Percentiles rank a stretch among this genome's conserved stretches.
Evolutionary conservation across 2,113 vertebrate genomes (phyloP).

Genomic region (Psephotus haematonotus): DNA sequence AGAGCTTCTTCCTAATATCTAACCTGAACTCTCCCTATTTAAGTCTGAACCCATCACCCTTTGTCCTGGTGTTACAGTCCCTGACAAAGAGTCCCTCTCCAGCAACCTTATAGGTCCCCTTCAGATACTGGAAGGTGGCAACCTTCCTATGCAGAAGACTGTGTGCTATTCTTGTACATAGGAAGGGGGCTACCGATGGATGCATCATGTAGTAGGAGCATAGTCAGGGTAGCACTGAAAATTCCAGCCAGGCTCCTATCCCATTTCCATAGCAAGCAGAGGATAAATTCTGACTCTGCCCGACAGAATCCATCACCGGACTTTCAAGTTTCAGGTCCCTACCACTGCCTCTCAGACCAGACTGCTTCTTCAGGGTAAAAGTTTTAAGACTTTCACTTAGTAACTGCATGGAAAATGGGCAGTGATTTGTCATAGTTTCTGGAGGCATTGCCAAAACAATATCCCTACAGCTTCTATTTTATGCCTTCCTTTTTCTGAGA

Average conservation of each 20-base stretch:
- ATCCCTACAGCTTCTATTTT: background rate
- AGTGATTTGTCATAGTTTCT: background rate
- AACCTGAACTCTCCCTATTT: background rate
- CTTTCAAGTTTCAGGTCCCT: background rate
- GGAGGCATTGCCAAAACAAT: background rate
- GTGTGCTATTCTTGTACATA: background rate
- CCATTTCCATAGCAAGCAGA: background rate
- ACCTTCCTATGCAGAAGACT: background rate
- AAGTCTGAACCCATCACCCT: background rate
- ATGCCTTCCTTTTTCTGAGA: background rate
- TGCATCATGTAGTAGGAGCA: fast-evolving
- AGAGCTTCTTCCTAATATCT: background rate
- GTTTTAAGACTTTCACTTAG: background rate
- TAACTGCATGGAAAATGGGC: background rate
- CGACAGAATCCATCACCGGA: background rate
- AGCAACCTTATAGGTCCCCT: background rate
- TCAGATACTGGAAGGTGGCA: background rate
- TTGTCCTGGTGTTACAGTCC: background rate
- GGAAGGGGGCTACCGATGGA: fast-evolving
- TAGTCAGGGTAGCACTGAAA: background rate
- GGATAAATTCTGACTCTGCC: background rate
- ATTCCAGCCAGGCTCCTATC: background rate
- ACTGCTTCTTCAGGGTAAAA: background rate
- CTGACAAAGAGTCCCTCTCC: background rate
- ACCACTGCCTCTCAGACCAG: background rate